Percentiles rank a stretch among this genome's conserved stretches.
Conservation (phyloP, 2,113 vertebrate genomes). For the Columba janthina region DNA sequence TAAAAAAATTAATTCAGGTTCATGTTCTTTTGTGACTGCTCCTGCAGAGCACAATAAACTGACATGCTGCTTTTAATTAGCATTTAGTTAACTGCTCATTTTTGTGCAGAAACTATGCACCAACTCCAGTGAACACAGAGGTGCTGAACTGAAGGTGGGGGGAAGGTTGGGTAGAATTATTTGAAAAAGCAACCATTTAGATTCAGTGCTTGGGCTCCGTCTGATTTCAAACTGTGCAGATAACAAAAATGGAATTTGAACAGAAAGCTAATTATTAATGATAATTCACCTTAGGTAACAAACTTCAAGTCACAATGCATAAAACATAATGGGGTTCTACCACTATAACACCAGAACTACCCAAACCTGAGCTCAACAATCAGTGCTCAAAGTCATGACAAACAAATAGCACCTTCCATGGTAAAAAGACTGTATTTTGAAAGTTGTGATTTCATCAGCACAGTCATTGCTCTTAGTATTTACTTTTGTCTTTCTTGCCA, state of each 20-base stretch:
- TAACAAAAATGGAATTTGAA: neutral
- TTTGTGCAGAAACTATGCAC: neutral
- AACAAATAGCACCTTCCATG: neutral
- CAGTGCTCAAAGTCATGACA: neutral
- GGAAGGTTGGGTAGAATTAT: neutral
- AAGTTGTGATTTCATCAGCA: neutral
- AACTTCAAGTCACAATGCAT: neutral
- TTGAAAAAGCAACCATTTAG: neutral
- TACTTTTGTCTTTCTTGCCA: neutral
- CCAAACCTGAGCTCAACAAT: neutral
- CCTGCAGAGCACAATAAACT: slow-evolving; percentile 61
- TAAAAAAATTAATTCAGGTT: slow-evolving; percentile 60
- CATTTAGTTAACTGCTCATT: slow-evolving; percentile 58
- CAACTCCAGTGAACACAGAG: neutral
- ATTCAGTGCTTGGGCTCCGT: neutral
- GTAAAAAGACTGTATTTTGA: neutral
- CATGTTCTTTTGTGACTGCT: slow-evolving; percentile 50
- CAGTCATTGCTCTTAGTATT: neutral
- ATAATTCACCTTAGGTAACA: neutral
- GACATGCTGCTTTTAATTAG: slow-evolving; percentile 67
- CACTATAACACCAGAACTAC: neutral
- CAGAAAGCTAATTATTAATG: neutral
- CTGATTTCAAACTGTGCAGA: neutral
- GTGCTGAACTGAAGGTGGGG: neutral
- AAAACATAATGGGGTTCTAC: rapidly evolving